Base-by-base conservation (phyloP, 2,113 vertebrate genomes). In the Globicephala melas region DNA sequence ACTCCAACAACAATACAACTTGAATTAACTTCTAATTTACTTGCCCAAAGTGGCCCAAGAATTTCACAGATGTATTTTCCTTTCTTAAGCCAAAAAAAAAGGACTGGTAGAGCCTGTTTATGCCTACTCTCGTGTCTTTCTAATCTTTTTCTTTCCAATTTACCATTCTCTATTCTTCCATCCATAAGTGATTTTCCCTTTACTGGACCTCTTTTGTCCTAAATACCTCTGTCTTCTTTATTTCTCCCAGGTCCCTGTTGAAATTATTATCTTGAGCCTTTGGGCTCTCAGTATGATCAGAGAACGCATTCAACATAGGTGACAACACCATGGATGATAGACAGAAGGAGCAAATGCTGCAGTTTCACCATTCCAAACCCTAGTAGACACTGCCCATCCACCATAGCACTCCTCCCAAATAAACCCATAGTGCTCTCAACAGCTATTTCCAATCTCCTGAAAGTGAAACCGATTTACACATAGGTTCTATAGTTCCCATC, bases 21-120 rank as follows among this genome's bases (percentile, higher is more conserved):
- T 62, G 81, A 93, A 95, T 87, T 83, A 84, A 94, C n/a, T 77
- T 93, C 63, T 86, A 15, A 88, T 91, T 89, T 93, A 84, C 62
- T 91, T 73, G 8, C 33, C 50, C 5, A 96, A 82, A 92, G 17
- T 41, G 25, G 36, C 18, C 68, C n/a, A n/a, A 89, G 21, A 70
- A 87, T 81, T 95, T 94, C 33, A 94, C 31, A 84, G 41, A 83
- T 73, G 1, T 65, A 85, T 68, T 68, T 77, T 88, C 91, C 74
- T 94, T 96, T 74, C 79, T 62, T 92, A 28, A 85, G 26, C 11
- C 44, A 28, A 28, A 92, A 95, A 81, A 86, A 74, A 18, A 20
- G 62, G 53, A 71, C 14, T n/a, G 17, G 38, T 36, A 62, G 31
- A 58, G 18, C 28, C n/a, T 62, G 28, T 79, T 88, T 86, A 71